Conservation (phyloP, 2,113 vertebrate species). For the Dissostichus mawsoni region DNA sequence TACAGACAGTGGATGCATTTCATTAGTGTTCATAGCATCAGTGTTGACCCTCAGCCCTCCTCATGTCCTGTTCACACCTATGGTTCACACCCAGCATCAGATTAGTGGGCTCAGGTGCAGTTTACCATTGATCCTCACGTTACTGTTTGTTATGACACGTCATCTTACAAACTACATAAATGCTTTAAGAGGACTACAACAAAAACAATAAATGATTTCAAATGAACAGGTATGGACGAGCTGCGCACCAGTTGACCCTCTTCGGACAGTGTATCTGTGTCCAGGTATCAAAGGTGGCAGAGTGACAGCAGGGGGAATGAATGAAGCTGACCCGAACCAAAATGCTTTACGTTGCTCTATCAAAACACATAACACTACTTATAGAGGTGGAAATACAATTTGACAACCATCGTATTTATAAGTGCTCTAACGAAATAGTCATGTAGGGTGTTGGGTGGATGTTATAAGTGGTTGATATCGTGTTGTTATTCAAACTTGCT, state of each 20-base stretch:
- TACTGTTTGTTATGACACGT: constrained; percentile 63
- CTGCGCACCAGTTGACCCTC: not conserved
- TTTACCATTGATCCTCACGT: constrained; percentile 37
- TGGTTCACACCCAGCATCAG: constrained; percentile 29
- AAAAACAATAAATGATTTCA: not conserved
- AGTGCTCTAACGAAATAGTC: not conserved
- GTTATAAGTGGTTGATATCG: not conserved
- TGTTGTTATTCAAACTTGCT: constrained; percentile 34
- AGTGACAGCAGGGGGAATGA: constrained; percentile 46
- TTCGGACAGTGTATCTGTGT: not conserved
- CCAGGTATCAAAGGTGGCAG: not conserved
- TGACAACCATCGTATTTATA: accelerated
- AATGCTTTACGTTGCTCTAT: not conserved
- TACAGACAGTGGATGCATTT: not conserved
- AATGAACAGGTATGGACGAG: not conserved
- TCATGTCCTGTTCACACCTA: not conserved
- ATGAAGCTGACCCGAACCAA: constrained; percentile 51
- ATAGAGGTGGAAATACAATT: not conserved
- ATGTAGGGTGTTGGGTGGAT: not conserved
- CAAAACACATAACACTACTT: not conserved
- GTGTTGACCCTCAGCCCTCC: not conserved
- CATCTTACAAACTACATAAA: constrained; percentile 19
- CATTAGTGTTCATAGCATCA: not conserved
- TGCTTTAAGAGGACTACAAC: not conserved
- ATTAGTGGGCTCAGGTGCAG: constrained; percentile 50